Percentiles rank a stretch among this genome's conserved stretches.
Evolutionary conservation across 1,140 invertebrate species (phyloP).

Genomic region (Lepidurus couesii): DNA sequence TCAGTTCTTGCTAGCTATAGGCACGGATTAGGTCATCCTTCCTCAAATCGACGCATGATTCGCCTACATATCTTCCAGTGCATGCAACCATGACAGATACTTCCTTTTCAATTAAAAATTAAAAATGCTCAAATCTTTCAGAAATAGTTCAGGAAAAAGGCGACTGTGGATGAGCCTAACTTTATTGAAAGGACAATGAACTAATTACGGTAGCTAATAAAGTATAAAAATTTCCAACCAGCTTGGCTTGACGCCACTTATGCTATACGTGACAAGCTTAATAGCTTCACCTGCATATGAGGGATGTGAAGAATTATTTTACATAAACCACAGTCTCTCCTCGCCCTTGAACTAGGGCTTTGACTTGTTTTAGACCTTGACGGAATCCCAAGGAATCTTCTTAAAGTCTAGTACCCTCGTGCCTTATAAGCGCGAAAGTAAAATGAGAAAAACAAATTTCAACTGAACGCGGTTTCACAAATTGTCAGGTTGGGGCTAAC

Average conservation of each 20-base stretch:
- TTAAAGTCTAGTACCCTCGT: not conserved
- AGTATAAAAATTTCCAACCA: not conserved
- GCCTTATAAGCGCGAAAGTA: not conserved
- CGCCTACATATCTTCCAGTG: not conserved
- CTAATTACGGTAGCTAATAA: not conserved
- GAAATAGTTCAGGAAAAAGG: not conserved
- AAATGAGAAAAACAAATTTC: not conserved
- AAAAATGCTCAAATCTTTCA: not conserved
- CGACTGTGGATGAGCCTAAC: not conserved
- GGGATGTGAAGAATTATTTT: not conserved
- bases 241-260: not conserved
- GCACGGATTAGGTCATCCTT: not conserved
- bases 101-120: not conserved
- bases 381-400: constrained; percentile 17
- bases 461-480: not conserved
- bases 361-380: constrained; percentile 22
- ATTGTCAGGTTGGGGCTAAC: not conserved
- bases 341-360: constrained; percentile 14
- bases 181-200: not conserved
- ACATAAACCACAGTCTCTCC: not conserved
- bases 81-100: not conserved
- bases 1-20: not conserved
- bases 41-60: not conserved
- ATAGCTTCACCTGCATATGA: not conserved
- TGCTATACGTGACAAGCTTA: not conserved